Percentiles rank a stretch among this genome's conserved stretches.
phyloP scores from a whole-genome alignment of 2,888 invertebrate species.

The Epinotia bilunana region DNA sequence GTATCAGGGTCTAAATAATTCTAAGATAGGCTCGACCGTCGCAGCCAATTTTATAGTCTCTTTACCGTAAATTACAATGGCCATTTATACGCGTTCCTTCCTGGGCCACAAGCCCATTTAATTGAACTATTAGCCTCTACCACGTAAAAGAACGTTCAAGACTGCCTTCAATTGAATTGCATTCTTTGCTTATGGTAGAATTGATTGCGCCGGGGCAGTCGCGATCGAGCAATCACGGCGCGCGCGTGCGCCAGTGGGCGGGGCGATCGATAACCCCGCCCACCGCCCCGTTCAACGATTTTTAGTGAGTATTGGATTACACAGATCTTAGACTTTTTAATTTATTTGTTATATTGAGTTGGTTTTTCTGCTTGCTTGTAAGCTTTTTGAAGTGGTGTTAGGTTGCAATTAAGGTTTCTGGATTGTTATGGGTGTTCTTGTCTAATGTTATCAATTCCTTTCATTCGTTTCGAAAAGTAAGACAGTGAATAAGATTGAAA shows the following conservation, averaged over 20 bases:
- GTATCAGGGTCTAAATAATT: constrained; percentile 11
- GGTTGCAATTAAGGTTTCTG: constrained; percentile 21
- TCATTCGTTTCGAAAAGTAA: background rate
- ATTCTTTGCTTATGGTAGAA: constrained; percentile 61
- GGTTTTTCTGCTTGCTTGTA: constrained; percentile 22
- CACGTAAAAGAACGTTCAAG: constrained; percentile 68
- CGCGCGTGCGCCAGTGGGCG: constrained; percentile 62
- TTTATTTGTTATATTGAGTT: constrained; percentile 14
- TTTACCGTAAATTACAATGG: constrained; percentile 41
- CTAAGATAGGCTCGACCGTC: constrained; percentile 24
- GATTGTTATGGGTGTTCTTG: background rate
- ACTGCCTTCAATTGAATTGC: constrained; percentile 73
- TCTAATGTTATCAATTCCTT: background rate
- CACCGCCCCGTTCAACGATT: constrained; percentile 68
- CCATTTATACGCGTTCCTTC: constrained; percentile 36
- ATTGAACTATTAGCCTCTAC: constrained; percentile 67
- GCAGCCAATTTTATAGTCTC: constrained; percentile 31
- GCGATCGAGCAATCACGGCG: constrained; percentile 65
- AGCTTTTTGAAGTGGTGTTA: constrained; percentile 10
- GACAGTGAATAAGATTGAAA: background rate
- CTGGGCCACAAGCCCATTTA: constrained; percentile 51
- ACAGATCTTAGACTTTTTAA: constrained; percentile 60
- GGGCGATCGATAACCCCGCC: constrained; percentile 58
- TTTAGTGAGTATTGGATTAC: constrained; percentile 71
- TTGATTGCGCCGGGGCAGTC: constrained; percentile 66